These are phyloP conservation scores for Hydrophis major DNA, from an alignment of 2,797 vertebrate genomes.

Conservation along the genomic window DNA sequence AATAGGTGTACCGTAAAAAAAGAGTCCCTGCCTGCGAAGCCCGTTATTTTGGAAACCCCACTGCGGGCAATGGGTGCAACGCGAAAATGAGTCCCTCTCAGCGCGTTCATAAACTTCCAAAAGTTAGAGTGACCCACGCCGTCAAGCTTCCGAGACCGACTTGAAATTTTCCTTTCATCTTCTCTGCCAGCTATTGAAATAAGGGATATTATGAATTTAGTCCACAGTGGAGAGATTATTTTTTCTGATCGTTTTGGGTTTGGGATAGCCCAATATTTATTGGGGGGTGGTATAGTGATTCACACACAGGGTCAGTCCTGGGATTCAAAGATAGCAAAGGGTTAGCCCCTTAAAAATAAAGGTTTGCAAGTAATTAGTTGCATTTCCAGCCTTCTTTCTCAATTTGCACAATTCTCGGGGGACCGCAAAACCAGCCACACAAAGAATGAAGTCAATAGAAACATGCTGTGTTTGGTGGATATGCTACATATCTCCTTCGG, in stretches of 20 bases:
- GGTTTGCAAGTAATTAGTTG: background rate
- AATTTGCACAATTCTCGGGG: background rate
- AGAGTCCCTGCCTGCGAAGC: background rate
- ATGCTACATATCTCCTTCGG: background rate
- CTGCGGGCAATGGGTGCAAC: background rate
- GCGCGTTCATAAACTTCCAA: background rate
- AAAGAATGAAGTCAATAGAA: background rate
- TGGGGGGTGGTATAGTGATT: background rate
- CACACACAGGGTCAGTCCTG: background rate
- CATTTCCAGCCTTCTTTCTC: background rate
- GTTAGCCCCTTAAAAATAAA: background rate
- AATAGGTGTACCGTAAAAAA: background rate
- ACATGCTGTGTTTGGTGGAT: background rate
- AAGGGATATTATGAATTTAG: background rate
- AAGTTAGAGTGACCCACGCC: background rate
- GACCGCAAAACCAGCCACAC: background rate
- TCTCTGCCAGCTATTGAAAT: background rate
- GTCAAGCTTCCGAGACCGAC: background rate
- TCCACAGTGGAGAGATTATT: background rate
- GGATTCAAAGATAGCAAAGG: background rate
- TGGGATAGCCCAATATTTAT: background rate
- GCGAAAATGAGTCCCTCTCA: background rate
- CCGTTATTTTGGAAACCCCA: constrained; percentile 5
- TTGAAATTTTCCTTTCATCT: background rate
- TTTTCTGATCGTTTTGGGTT: background rate